These are phyloP conservation scores for Drosophila nr. perissopoda DNA, from an alignment of 2,888 invertebrate genomes.

Conservation along the genomic window DNA sequence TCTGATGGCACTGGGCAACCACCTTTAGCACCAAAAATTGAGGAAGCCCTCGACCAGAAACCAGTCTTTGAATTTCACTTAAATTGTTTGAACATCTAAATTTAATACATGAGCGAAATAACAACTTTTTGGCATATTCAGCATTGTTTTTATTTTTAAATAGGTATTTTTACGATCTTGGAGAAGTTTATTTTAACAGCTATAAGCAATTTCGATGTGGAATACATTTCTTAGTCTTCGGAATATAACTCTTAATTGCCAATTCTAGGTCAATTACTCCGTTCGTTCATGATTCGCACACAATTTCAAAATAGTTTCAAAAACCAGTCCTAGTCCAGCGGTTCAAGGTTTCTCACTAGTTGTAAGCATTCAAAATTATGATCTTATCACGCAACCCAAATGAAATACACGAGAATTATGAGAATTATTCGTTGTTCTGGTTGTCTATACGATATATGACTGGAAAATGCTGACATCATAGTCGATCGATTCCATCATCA, in stretches of 20 bases:
- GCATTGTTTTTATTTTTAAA: background rate
- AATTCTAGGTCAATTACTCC: background rate
- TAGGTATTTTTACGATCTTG: background rate
- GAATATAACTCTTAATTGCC: background rate
- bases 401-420: background rate
- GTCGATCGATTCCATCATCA: constrained; percentile 51
- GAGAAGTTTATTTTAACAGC: background rate
- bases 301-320: background rate
- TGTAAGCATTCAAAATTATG: background rate
- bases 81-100: background rate
- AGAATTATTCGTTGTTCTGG: background rate
- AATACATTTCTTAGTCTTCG: background rate
- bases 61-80: constrained; percentile 13
- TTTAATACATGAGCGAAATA: background rate
- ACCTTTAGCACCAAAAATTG: constrained; percentile 23
- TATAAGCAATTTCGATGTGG: background rate
- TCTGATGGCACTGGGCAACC: constrained; percentile 35
- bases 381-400: constrained; percentile 2
- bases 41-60: background rate
- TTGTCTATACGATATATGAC: constrained; percentile 1
- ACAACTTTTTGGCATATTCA: background rate
- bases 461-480: constrained; percentile 64
- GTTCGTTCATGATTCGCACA: background rate
- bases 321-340: background rate
- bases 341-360: background rate